Conservation (phyloP, 2,113 vertebrate species). For the Todiramphus chloris region DNA sequence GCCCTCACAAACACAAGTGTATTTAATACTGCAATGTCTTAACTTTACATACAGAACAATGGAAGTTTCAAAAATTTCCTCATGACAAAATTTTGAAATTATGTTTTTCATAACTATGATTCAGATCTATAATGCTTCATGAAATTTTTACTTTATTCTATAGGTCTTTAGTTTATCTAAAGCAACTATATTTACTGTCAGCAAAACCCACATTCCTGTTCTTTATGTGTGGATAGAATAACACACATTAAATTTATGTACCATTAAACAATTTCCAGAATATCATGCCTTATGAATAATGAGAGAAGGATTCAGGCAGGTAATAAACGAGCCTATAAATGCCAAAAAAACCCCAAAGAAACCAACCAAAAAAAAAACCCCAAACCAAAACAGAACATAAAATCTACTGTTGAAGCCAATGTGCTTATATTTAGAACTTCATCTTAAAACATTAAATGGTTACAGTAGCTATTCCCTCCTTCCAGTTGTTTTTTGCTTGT, state of each 20-base stretch:
- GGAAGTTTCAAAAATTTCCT: not conserved
- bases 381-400: too few species aligned
- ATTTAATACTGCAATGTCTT: not conserved
- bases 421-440: not conserved
- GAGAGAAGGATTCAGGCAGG: too few species aligned
- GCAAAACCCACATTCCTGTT: not conserved
- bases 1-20: not conserved
- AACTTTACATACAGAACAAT: not conserved
- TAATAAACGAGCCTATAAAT: too few species aligned
- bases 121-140: not conserved
- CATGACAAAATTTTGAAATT: not conserved
- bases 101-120: not conserved
- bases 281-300: too few species aligned
- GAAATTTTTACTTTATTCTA: not conserved
- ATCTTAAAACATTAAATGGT: not conserved
- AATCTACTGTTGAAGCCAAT: too few species aligned
- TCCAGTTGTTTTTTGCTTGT: not conserved
- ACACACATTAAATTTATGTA: not conserved
- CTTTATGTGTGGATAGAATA: not conserved
- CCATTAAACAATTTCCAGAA: too few species aligned
- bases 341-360: too few species aligned
- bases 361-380: too few species aligned
- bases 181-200: not conserved
- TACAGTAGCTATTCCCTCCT: not conserved
- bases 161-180: not conserved